phyloP scores from a whole-genome alignment of 2,888 invertebrate genomes.

The Rutpela maculata region DNA sequence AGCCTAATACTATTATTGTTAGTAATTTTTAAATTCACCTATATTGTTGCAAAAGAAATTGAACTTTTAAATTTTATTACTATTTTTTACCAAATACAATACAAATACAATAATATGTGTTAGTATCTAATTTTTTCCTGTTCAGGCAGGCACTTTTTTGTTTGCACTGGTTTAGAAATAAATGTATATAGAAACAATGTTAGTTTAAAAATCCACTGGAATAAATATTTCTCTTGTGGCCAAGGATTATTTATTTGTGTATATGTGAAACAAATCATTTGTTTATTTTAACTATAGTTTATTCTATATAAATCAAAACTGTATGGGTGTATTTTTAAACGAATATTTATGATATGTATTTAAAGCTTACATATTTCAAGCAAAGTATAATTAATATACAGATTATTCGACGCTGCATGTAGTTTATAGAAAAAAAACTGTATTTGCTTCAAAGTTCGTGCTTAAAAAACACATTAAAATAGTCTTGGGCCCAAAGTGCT shows the following conservation, averaged over 20 bases:
- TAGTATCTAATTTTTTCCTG: too few relatives aligned
- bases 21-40: too few relatives aligned
- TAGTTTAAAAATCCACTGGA: neutral
- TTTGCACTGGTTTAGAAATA: neutral
- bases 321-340: neutral
- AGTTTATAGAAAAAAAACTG: too few relatives aligned
- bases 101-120: too few relatives aligned
- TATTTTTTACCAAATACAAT: too few relatives aligned
- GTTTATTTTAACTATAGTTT: neutral
- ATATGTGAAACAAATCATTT: neutral
- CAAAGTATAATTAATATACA: neutral
- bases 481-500: too few relatives aligned
- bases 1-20: too few relatives aligned
- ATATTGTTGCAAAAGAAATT: too few relatives aligned
- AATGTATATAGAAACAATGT: neutral
- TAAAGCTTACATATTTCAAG: neutral
- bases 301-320: neutral
- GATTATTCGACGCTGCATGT: neutral
- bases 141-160: too few relatives aligned
- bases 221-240: conserved; percentile 3
- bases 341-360: neutral
- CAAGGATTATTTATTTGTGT: neutral
- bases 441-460: too few relatives aligned
- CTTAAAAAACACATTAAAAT: too few relatives aligned
- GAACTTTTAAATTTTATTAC: too few relatives aligned